Conservation (phyloP, 2,888 invertebrate species). For the Drosophila neotestacea region DNA sequence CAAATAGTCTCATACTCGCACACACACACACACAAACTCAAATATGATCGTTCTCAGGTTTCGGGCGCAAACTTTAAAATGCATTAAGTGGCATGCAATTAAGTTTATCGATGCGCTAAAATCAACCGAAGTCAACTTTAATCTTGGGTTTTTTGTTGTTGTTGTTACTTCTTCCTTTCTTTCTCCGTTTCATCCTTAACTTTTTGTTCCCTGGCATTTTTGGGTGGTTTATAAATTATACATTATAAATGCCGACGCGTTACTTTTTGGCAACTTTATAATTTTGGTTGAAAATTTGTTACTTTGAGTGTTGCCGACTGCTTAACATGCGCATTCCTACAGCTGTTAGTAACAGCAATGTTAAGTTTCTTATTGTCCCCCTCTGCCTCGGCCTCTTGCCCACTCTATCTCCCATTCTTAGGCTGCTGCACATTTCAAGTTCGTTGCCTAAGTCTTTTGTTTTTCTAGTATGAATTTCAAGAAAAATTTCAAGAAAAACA, state of each 20-base stretch:
- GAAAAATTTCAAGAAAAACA: neutral
- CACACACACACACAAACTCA: neutral
- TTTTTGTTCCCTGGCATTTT: constrained; percentile 4
- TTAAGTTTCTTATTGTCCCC: neutral
- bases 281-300: constrained; percentile 53
- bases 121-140: constrained; percentile 69
- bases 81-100: constrained; percentile 80
- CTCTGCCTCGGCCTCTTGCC: neutral
- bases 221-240: constrained; percentile 57
- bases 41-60: constrained; percentile 54
- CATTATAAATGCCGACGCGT: constrained; percentile 77
- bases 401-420: neutral
- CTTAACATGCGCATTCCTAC: neutral
- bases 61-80: constrained; percentile 73
- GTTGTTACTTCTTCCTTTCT: neutral
- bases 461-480: constrained; percentile 13
- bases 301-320: constrained; percentile 44
- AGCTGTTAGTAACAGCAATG: constrained; percentile 11
- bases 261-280: constrained; percentile 63
- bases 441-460: constrained; percentile 59
- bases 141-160: constrained; percentile 53
- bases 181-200: neutral
- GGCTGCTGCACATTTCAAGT: constrained; percentile 36
- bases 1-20: neutral
- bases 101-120: constrained; percentile 77